Conservation (phyloP, 2,113 vertebrate species). For the Halcyon senegalensis region DNA sequence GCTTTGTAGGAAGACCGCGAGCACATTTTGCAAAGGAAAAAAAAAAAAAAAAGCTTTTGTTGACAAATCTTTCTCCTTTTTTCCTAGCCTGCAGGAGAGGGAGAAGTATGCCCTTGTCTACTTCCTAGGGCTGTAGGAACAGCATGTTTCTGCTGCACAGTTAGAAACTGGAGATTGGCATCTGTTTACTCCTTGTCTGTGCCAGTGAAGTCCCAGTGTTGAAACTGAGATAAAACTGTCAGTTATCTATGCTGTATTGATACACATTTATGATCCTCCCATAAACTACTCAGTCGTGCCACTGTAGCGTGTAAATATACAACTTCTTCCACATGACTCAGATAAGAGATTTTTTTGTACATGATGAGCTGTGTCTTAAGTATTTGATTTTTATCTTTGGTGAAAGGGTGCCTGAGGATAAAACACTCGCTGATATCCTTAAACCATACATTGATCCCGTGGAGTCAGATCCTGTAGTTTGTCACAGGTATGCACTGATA, state of each 20-base stretch:
- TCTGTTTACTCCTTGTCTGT: not conserved
- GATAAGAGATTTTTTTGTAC: not conserved
- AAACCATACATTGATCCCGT: conserved; percentile 87
- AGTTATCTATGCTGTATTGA: not conserved
- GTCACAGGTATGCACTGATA: conserved; percentile 83
- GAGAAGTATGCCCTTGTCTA: not conserved
- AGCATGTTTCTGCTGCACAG: not conserved
- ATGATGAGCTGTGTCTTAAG: conserved; percentile 8
- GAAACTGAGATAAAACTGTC: conserved; percentile 4
- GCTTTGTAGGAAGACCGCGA: not conserved
- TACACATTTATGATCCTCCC: not conserved
- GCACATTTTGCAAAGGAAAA: not conserved
- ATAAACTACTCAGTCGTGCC: not conserved
- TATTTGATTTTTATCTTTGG: conserved; percentile 42
- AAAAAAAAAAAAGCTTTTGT: not conserved
- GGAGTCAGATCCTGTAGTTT: conserved; percentile 87
- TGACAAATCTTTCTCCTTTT: not conserved
- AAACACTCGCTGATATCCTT: conserved; percentile 83
- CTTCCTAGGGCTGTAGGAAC: not conserved
- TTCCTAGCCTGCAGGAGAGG: conserved; percentile 8
- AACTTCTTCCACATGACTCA: not conserved
- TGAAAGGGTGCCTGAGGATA: conserved; percentile 84
- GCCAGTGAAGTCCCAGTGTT: not conserved
- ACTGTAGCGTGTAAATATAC: not conserved
- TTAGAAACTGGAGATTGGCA: not conserved